A percentile compares a stretch with the other conserved stretches of the same genome.
phyloP scores from a whole-genome alignment of 1,140 invertebrate genomes.

The Drosophila ironensis region DNA sequence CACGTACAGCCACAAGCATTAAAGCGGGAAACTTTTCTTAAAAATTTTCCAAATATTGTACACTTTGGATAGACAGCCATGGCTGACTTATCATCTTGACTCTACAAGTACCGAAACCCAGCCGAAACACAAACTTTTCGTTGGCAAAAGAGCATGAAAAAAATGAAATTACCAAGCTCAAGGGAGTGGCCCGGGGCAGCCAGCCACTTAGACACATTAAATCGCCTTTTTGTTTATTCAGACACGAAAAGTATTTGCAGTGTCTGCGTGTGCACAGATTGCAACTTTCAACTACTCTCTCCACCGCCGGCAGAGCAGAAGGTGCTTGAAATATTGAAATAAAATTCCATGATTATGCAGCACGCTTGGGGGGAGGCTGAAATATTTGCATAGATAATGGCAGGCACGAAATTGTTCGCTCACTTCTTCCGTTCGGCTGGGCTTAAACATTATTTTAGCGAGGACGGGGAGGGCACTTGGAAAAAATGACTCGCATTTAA shows the following conservation, averaged over 20 bases:
- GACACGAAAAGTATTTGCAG: neutral
- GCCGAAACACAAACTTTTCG: too few relatives aligned
- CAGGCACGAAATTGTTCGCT: slow-evolving; percentile 41
- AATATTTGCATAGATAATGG: slow-evolving; percentile 71
- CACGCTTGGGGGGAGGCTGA: slow-evolving; percentile 1
- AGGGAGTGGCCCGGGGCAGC: too few relatives aligned
- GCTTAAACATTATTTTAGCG: slow-evolving; percentile 59
- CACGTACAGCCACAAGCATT: too few relatives aligned
- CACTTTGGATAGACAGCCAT: too few relatives aligned
- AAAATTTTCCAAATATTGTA: too few relatives aligned
- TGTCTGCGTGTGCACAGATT: slow-evolving; percentile 20
- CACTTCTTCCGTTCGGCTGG: slow-evolving; percentile 31
- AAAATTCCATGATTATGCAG: slow-evolving; percentile 51
- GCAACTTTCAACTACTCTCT: slow-evolving; percentile 53
- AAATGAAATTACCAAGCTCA: too few relatives aligned
- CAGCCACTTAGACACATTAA: slow-evolving; percentile 27
- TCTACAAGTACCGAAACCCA: too few relatives aligned
- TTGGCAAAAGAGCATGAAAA: too few relatives aligned
- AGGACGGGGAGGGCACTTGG: neutral
- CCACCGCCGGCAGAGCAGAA: slow-evolving; percentile 12
- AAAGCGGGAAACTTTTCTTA: too few relatives aligned
- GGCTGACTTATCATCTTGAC: too few relatives aligned
- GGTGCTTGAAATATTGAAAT: slow-evolving; percentile 68
- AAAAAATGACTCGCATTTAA: neutral
- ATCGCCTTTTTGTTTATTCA: slow-evolving; percentile 31